These are phyloP conservation scores for Scomberomorus guttatus DNA, from an alignment of 2,797 vertebrate species.

Conservation along the genomic window DNA sequence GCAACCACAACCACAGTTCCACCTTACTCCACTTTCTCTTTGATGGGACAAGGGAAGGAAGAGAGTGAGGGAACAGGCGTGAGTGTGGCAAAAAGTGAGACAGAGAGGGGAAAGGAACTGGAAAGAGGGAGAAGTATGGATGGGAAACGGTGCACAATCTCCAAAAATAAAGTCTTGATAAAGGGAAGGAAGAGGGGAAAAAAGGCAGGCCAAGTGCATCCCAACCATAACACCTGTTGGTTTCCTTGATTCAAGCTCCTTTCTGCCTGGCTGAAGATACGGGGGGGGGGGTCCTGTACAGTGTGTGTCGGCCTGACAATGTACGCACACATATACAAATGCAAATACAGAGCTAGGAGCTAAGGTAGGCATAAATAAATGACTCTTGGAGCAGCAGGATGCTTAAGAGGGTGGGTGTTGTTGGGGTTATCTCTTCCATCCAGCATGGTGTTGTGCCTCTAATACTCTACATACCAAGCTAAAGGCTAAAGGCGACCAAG, in stretches of 20 bases:
- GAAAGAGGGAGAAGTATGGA: slow-evolving; percentile 35
- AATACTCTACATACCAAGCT: background rate
- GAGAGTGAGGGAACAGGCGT: slow-evolving; percentile 56
- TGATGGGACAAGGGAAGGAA: slow-evolving; percentile 79
- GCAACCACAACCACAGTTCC: slow-evolving; percentile 86
- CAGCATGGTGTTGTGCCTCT: background rate
- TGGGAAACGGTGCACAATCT: slow-evolving; percentile 45
- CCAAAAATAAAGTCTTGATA: slow-evolving; percentile 71
- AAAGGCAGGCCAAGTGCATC: slow-evolving; percentile 71
- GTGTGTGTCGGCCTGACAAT: background rate
- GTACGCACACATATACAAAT: slow-evolving; percentile 11
- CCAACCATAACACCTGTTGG: slow-evolving; percentile 92
- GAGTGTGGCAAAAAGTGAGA: slow-evolving; percentile 54
- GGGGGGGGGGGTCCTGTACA: slow-evolving; percentile 54
- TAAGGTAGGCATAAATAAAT: slow-evolving; percentile 32
- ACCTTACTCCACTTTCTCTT: slow-evolving; percentile 87
- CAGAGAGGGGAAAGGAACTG: slow-evolving; percentile 11
- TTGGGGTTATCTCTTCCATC: background rate
- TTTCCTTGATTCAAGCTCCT: slow-evolving; percentile 86
- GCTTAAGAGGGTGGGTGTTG: background rate
- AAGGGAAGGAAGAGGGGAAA: background rate
- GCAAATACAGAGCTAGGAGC: slow-evolving; percentile 18
- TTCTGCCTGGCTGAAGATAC: slow-evolving; percentile 83
- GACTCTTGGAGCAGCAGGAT: slow-evolving; percentile 15
- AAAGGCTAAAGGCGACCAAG: background rate